Percentiles rank a stretch among this genome's conserved stretches.
phyloP scores from a whole-genome alignment of 2,113 vertebrate genomes.

The Sturnus vulgaris region DNA sequence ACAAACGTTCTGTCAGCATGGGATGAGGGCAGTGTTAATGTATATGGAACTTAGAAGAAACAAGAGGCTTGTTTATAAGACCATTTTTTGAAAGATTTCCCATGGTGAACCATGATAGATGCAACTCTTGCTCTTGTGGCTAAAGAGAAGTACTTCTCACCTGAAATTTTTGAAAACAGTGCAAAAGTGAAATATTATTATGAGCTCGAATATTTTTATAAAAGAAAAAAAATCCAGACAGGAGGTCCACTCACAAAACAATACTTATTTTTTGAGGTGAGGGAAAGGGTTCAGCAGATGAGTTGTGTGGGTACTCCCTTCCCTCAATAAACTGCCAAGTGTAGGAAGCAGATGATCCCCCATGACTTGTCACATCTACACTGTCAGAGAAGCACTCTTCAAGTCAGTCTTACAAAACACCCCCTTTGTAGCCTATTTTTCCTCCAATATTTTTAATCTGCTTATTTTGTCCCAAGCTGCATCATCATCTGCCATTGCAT shows the following conservation, averaged over 20 bases:
- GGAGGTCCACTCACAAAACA: neutral
- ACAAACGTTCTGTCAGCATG: neutral
- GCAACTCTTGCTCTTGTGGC: neutral
- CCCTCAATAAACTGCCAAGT: neutral
- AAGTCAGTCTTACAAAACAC: neutral
- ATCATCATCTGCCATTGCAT: neutral
- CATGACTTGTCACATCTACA: fast-evolving
- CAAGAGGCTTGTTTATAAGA: neutral
- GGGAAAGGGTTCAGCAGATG: neutral
- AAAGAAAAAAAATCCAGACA: neutral
- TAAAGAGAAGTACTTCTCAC: neutral
- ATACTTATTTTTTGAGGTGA: neutral
- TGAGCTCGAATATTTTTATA: neutral
- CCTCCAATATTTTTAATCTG: neutral
- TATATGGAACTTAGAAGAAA: neutral
- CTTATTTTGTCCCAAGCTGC: neutral
- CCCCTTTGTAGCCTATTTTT: neutral
- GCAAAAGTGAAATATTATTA: neutral
- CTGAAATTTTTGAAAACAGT: neutral
- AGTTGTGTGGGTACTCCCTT: neutral
- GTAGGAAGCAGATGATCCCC: neutral
- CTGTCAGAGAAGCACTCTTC: neutral
- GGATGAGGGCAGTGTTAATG: neutral
- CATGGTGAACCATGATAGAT: neutral
- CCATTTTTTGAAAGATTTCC: neutral